These are phyloP conservation scores for Heliconius congener DNA, from an alignment of 1,140 invertebrate genomes.

Conservation along the genomic window DNA sequence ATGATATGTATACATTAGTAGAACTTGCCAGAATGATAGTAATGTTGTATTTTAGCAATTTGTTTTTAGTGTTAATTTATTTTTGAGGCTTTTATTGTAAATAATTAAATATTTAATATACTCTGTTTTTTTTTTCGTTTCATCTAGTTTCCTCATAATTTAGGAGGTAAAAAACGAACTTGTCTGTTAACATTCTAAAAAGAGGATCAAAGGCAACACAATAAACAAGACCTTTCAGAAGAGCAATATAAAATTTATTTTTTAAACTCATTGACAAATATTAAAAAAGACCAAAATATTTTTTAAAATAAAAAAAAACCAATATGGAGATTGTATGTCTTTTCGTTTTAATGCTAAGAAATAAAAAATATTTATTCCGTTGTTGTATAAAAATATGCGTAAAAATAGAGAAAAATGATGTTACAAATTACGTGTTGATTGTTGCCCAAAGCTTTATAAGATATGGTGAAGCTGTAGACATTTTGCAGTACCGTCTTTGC, in stretches of 20 bases:
- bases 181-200: neutral
- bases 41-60: too few relatives aligned
- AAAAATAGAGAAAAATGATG: slow-evolving; percentile 74
- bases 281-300: slow-evolving; percentile 61
- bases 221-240: slow-evolving; percentile 55
- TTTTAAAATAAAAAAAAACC: slow-evolving; percentile 61
- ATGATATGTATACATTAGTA: too few relatives aligned
- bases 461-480: slow-evolving; percentile 40
- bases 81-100: too few relatives aligned
- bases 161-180: too few relatives aligned
- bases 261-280: slow-evolving; percentile 68
- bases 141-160: too few relatives aligned
- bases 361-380: slow-evolving; percentile 74
- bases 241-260: slow-evolving; percentile 80
- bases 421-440: slow-evolving; percentile 63
- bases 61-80: too few relatives aligned
- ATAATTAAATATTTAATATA: too few relatives aligned
- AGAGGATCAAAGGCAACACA: slow-evolving; percentile 6
- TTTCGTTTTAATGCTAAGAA: slow-evolving; percentile 80
- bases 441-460: slow-evolving; percentile 31
- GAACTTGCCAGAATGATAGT: too few relatives aligned
- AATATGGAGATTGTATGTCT: slow-evolving; percentile 74
- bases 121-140: too few relatives aligned
- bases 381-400: slow-evolving; percentile 80
- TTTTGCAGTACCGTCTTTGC: slow-evolving; percentile 48